A percentile compares a stretch with the other conserved stretches of the same genome.
These are phyloP conservation scores for Hydractinia symbiolongicarpus DNA, from an alignment of 30 jellyfish, hydroid and myxozoan genomes.

Conservation along the genomic window DNA sequence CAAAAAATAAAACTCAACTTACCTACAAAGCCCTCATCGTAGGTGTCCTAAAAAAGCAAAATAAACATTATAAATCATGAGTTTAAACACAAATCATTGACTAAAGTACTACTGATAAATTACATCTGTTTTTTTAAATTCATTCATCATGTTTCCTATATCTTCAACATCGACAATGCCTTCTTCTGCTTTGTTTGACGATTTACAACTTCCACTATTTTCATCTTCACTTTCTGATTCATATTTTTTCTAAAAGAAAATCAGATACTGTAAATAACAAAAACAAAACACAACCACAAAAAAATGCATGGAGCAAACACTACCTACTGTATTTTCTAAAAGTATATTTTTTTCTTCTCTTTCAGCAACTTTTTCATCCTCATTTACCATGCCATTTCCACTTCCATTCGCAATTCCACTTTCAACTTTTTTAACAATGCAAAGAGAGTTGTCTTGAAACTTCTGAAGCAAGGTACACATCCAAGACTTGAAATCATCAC, in stretches of 20 bases:
- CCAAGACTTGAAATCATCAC: slow-evolving; percentile 26
- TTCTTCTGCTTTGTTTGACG: background rate
- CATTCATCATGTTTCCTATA: slow-evolving; percentile 58
- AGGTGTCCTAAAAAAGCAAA: background rate
- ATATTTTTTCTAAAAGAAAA: slow-evolving; percentile 14
- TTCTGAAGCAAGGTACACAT: slow-evolving; percentile 5
- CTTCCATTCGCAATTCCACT: background rate
- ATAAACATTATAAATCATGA: background rate
- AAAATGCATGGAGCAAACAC: background rate
- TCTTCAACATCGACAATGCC: slow-evolving; percentile 82
- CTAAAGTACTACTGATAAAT: background rate
- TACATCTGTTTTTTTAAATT: slow-evolving; percentile 38
- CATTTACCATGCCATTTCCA: background rate
- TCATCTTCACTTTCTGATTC: slow-evolving; percentile 59
- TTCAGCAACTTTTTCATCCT: slow-evolving; percentile 6
- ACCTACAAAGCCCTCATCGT: too few species aligned
- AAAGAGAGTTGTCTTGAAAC: background rate
- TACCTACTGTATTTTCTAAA: background rate
- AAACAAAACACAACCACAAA: background rate
- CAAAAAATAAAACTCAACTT: too few species aligned
- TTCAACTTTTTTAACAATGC: background rate
- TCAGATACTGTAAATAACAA: background rate
- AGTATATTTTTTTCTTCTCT: background rate
- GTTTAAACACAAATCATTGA: background rate
- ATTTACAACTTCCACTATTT: slow-evolving; percentile 9